Conservation (phyloP, 2,888 invertebrate species). For the Epirrita christyi region DNA sequence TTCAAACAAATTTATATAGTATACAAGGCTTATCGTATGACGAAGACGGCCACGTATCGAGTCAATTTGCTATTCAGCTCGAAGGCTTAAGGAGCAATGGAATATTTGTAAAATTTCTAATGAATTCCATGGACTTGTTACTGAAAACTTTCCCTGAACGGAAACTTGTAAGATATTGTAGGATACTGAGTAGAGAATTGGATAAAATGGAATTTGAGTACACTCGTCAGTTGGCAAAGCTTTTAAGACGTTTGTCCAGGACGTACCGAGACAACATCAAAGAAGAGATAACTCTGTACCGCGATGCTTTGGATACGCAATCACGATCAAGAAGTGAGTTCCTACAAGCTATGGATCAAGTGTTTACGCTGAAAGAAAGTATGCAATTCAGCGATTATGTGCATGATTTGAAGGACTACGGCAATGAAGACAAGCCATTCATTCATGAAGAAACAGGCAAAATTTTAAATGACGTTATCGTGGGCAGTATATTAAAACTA, state of each 20-base stretch:
- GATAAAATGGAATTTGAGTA: constrained; percentile 41
- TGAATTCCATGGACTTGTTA: constrained; percentile 49
- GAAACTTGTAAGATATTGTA: constrained; percentile 50
- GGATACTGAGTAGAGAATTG: constrained; percentile 46
- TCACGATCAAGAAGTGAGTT: constrained; percentile 46
- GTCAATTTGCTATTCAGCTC: neutral
- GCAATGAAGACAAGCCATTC: constrained; percentile 31
- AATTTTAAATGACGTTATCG: constrained; percentile 42
- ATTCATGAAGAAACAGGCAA: constrained; percentile 42
- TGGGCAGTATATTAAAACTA: constrained; percentile 38
- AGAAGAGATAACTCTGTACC: constrained; percentile 44
- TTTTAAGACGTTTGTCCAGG: constrained; percentile 47
- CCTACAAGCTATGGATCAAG: constrained; percentile 53
- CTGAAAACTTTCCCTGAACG: constrained; percentile 46
- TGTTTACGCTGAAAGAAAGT: constrained; percentile 53
- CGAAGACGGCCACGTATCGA: neutral
- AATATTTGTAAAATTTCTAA: constrained; percentile 61
- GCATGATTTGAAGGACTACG: constrained; percentile 42
- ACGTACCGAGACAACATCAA: constrained; percentile 48
- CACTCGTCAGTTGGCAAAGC: constrained; percentile 47
- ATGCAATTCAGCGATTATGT: constrained; percentile 58
- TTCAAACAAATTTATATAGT: constrained; percentile 13
- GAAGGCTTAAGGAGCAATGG: constrained; percentile 32
- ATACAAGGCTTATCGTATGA: constrained; percentile 3
- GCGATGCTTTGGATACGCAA: constrained; percentile 41